Evolutionary conservation across 2,113 vertebrate species (phyloP).

Genomic region (Sciurus niger): DNA sequence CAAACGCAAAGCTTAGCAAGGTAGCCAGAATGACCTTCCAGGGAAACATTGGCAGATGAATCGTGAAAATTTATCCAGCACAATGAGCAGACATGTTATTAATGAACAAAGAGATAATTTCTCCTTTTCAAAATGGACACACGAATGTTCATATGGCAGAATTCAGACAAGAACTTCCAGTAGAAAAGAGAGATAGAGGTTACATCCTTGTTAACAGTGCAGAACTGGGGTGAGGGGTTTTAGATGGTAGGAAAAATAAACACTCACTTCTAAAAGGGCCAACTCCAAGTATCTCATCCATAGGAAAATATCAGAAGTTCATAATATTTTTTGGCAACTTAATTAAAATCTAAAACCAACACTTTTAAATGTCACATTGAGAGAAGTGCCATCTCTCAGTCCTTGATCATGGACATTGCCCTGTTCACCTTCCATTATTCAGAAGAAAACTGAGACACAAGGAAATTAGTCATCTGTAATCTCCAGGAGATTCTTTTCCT

Average conservation of each 20-base stretch:
- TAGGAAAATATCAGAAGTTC: neutral
- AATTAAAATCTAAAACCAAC: neutral
- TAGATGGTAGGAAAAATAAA: neutral
- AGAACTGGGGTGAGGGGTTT: no score
- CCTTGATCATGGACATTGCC: neutral
- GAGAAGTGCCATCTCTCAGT: neutral
- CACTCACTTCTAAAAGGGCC: neutral
- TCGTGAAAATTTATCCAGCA: conserved; percentile 4
- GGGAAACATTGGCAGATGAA: neutral
- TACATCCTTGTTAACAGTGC: neutral
- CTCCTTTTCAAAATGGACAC: conserved; percentile 9
- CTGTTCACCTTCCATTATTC: neutral
- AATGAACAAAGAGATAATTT: neutral
- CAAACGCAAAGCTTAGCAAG: neutral
- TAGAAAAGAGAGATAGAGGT: neutral
- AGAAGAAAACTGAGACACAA: neutral
- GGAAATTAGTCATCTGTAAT: neutral
- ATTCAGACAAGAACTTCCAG: conserved; percentile 14
- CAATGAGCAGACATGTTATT: conserved; percentile 1
- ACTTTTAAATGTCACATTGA: neutral
- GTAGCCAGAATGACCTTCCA: neutral
- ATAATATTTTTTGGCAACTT: neutral
- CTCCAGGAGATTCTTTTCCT: neutral
- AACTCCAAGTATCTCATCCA: neutral
- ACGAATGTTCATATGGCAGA: neutral